Conservation (phyloP, 2,797 vertebrate genomes). For the Anas acuta region DNA sequence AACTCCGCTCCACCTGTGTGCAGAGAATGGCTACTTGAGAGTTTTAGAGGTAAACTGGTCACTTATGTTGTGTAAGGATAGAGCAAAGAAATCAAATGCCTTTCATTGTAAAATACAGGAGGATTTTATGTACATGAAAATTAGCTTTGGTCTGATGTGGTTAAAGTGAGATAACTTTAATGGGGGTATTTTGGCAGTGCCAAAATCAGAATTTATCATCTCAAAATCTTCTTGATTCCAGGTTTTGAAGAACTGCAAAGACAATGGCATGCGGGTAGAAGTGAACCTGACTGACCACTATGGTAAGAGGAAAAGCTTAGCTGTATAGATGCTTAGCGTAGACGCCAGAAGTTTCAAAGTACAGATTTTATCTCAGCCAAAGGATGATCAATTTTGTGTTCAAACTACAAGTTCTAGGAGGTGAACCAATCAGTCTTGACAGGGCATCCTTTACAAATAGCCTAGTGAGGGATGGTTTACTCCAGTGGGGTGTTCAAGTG, state of each 20-base stretch:
- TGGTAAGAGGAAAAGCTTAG: conserved; percentile 68
- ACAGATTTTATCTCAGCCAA: neutral
- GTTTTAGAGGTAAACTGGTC: conserved; percentile 80
- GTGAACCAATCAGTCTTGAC: fast-evolving
- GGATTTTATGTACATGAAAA: fast-evolving
- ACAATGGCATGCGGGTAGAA: conserved; percentile 74
- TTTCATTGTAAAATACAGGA: neutral
- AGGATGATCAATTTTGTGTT: neutral
- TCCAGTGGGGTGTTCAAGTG: fast-evolving
- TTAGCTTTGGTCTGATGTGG: neutral
- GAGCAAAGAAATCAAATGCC: neutral
- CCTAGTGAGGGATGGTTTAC: too few species aligned
- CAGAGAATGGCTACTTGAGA: conserved; percentile 82
- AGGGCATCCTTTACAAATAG: too few species aligned
- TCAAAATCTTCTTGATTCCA: conserved; percentile 16
- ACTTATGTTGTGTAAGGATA: fast-evolving
- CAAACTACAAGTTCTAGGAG: neutral
- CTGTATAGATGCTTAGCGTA: fast-evolving
- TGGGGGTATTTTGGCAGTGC: fast-evolving
- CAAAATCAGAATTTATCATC: neutral
- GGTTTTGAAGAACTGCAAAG: conserved; percentile 82
- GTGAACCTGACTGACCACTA: conserved; percentile 80
- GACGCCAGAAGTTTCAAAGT: neutral
- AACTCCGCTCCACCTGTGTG: conserved; percentile 86
- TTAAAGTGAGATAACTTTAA: too few species aligned